Evolutionary conservation across 2,113 vertebrate species (phyloP).

Genomic region (Cyanoliseus patagonus): DNA sequence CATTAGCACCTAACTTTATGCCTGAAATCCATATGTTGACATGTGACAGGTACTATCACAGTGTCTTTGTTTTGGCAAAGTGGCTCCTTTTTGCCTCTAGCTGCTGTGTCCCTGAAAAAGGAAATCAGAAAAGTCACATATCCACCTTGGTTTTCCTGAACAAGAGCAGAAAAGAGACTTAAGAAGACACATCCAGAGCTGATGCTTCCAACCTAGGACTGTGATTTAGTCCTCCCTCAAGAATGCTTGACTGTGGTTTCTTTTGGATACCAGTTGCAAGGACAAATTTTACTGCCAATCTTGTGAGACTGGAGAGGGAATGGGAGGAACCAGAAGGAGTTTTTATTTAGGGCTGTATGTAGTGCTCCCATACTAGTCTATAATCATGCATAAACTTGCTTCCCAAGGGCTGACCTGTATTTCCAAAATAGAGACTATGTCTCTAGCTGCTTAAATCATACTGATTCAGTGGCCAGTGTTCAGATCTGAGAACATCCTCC

Average conservation of each 20-base stretch:
- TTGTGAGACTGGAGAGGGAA: neutral
- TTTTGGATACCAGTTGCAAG: neutral
- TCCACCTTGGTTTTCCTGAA: neutral
- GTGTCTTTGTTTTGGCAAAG: neutral
- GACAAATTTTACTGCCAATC: neutral
- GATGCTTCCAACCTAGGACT: neutral
- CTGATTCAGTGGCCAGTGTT: neutral
- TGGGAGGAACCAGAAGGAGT: neutral
- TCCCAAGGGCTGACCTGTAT: neutral
- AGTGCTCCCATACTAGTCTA: neutral
- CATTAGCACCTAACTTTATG: neutral
- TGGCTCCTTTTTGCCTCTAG: neutral
- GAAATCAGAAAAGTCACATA: neutral
- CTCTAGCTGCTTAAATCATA: neutral
- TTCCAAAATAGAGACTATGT: neutral
- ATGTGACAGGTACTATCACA: neutral
- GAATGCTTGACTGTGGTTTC: neutral
- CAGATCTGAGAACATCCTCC: neutral
- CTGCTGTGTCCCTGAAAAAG: neutral
- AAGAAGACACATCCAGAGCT: neutral
- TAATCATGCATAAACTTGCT: neutral
- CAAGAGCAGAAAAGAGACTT: neutral
- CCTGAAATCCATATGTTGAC: neutral
- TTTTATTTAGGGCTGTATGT: neutral
- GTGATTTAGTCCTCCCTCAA: neutral